Base-by-base conservation (phyloP, 2,797 vertebrate species). In the Peromyscus aztecus region DNA sequence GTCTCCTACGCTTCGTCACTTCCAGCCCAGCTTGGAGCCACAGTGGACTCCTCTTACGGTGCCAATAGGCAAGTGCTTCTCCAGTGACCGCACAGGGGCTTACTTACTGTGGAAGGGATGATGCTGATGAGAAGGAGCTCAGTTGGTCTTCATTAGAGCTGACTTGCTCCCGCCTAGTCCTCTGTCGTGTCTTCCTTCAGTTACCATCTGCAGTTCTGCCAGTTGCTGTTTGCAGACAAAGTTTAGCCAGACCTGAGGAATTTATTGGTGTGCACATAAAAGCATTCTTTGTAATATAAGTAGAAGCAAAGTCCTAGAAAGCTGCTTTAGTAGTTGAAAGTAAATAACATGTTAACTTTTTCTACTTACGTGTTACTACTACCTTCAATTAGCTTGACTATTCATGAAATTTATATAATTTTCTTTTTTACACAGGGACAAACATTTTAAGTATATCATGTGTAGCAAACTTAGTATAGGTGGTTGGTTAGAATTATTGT, bases 21-120 rank as follows among this genome's bases (percentile, higher is more conserved):
- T 86, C 95, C 98, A 55, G 98, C 95, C 76, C 98, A 96, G 24
- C 81, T 98, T 90, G 98, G 98, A 91, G 95, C 98, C 0, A 98
- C 98, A 31, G 97, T 98, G 96, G 99, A 99, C 43, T 95, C 98
- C 55, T 96, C 98, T 3, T 99, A 98, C 94, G 95, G 98, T 96
- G 98, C 99, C 96, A 98, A 93, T 92, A 99, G 99, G 99, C 99
- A 99, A 98, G 98, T 98, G 61, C 46, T 52, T 94, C 92, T 83
- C 55, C 10, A 34, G 46, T 69, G 34, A 89, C 27, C n/a, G 29
- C 82, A 85, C 63, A 89, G 78, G 37, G 86, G 78, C 82, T 90
- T 49, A 46, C 82, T 90, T 49, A 46, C 23, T 65, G 40, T 89
- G 80, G 37, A 71, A 91, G 21, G 55, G n/a, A 34, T 24, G 29